Conservation (phyloP, 2,888 invertebrate species). For the Brassicogethes aeneus region DNA sequence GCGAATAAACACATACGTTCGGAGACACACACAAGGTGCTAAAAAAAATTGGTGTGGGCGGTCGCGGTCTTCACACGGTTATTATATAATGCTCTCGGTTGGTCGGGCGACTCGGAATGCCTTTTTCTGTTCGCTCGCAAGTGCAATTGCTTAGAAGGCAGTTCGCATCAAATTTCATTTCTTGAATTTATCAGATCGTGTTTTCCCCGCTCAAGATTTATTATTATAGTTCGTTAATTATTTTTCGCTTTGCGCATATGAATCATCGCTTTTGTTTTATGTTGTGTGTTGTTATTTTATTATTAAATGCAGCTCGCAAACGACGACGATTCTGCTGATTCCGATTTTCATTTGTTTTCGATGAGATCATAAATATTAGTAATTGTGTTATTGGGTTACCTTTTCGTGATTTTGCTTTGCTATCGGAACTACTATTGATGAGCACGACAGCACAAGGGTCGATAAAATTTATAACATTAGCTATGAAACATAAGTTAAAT, state of each 20-base stretch:
- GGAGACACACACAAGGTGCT: too few species aligned
- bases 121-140: too few species aligned
- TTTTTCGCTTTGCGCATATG: too few species aligned
- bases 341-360: neutral
- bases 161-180: neutral
- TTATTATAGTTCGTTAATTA: too few species aligned
- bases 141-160: neutral
- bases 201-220: too few species aligned
- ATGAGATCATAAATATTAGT: conserved; percentile 3
- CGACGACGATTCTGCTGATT: neutral
- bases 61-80: conserved; percentile 19
- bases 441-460: too few species aligned
- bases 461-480: too few species aligned
- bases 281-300: neutral
- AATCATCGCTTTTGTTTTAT: neutral
- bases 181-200: neutral
- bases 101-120: neutral
- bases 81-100: conserved; percentile 13
- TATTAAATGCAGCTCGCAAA: neutral
- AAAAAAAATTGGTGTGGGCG: conserved; percentile 17
- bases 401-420: neutral
- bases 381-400: conserved; percentile 3
- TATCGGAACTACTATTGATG: too few species aligned
- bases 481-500: too few species aligned
- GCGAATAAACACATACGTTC: too few species aligned